Conservation (phyloP, 2,797 vertebrate species). For the Anniella stebbinsi region DNA sequence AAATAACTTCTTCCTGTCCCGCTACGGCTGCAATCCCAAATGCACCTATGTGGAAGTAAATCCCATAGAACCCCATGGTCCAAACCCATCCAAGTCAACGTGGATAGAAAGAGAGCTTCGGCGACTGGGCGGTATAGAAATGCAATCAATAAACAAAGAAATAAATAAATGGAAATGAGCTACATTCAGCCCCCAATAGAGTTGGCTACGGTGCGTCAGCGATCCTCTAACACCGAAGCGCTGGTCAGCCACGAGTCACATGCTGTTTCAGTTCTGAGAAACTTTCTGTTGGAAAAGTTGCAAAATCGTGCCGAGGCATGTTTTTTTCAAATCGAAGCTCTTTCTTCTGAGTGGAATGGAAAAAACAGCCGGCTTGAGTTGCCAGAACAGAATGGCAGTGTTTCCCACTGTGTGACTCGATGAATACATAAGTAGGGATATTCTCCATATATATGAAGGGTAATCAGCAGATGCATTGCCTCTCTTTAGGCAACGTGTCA, state of each 20-base stretch:
- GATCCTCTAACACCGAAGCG: no score
- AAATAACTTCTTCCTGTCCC: not conserved
- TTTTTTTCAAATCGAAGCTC: not conserved
- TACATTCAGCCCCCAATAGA: no score
- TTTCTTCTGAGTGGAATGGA: not conserved
- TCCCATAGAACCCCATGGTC: no score
- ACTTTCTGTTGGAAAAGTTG: conserved; percentile 42
- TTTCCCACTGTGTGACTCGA: rapidly evolving
- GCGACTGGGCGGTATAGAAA: no score
- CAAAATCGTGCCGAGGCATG: not conserved
- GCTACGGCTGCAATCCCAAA: no score
- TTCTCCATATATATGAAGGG: not conserved
- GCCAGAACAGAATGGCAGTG: rapidly evolving
- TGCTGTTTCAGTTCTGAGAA: conserved; percentile 37
- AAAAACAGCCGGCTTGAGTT: not conserved
- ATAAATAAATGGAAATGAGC: no score
- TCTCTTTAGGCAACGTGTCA: rapidly evolving
- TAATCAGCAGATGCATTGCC: not conserved
- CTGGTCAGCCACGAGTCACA: not conserved
- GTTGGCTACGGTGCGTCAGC: not conserved
- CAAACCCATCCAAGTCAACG: not conserved
- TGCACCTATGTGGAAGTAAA: no score
- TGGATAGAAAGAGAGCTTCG: no score
- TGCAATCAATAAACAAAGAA: no score
- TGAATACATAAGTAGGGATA: not conserved